Conservation (phyloP, 2,888 invertebrate species). For the Minunthozetes semirufus region DNA sequence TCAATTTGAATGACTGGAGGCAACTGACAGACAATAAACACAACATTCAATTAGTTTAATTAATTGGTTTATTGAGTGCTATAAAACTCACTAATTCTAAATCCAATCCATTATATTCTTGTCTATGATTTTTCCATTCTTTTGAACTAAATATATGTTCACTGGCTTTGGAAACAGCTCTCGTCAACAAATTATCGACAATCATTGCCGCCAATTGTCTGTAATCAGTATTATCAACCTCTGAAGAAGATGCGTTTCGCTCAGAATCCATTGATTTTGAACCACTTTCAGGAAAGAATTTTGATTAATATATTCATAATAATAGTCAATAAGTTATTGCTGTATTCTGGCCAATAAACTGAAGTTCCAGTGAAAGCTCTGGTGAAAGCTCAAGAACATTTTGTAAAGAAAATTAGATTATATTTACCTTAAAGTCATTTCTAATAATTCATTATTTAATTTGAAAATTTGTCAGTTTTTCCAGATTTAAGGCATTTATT, state of each 20-base stretch:
- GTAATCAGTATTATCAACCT: background rate
- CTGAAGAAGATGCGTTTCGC: background rate
- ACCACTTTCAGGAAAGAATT: background rate
- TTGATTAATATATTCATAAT: background rate
- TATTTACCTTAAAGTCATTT: conserved; percentile 8
- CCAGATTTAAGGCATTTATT: too few species aligned
- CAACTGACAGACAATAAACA: conserved; percentile 2
- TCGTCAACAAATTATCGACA: conserved; percentile 30
- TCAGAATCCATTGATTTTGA: background rate
- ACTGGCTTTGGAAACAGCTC: conserved; percentile 31
- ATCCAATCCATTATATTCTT: background rate
- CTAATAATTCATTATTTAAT: too few species aligned
- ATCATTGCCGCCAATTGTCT: conserved; percentile 30
- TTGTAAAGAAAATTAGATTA: background rate
- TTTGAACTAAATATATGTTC: background rate
- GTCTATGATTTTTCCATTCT: background rate
- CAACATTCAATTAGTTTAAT: background rate
- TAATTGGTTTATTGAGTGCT: background rate
- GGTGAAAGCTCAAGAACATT: too few species aligned
- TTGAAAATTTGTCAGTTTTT: too few species aligned
- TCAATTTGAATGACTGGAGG: conserved; percentile 41
- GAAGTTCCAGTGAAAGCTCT: too few species aligned
- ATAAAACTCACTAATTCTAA: background rate
- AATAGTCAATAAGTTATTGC: too few species aligned
- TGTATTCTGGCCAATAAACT: too few species aligned